Percentiles rank a stretch among this genome's conserved stretches.
These are phyloP conservation scores for Tyrannus savana DNA, from an alignment of 2,113 vertebrate species.

Conservation along the genomic window DNA sequence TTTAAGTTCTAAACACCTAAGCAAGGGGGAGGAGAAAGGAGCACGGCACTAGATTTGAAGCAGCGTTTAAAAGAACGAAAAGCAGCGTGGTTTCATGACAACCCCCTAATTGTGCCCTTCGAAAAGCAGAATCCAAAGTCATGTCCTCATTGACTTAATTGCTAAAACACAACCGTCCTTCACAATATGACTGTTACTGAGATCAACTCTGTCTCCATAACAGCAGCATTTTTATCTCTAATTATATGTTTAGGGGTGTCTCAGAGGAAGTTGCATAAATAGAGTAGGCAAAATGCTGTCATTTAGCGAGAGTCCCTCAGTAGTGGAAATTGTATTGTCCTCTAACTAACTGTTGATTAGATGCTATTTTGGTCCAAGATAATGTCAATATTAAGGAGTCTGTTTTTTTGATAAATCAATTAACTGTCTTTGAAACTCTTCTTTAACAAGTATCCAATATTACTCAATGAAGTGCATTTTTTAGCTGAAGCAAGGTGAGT, in stretches of 20 bases:
- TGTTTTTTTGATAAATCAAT: neutral
- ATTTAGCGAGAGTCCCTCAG: neutral
- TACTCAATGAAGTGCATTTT: neutral
- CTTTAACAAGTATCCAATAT: neutral
- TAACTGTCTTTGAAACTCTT: neutral
- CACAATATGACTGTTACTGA: neutral
- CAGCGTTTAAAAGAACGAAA: neutral
- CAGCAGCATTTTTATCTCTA: neutral
- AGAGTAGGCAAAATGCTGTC: neutral
- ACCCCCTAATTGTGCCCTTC: neutral
- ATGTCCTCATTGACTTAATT: conserved; percentile 2
- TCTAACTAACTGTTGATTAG: neutral
- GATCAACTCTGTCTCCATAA: neutral
- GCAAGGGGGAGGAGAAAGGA: neutral
- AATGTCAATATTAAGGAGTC: neutral
- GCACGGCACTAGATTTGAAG: neutral
- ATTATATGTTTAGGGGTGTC: neutral
- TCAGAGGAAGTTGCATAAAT: neutral
- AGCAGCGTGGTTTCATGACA: neutral
- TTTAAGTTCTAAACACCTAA: neutral
- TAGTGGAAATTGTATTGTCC: neutral
- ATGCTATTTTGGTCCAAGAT: neutral
- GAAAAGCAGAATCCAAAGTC: neutral
- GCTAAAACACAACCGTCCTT: neutral
- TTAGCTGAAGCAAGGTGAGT: neutral